phyloP scores from a whole-genome alignment of 2,797 vertebrate genomes.

The Tokudaia muenninki region DNA sequence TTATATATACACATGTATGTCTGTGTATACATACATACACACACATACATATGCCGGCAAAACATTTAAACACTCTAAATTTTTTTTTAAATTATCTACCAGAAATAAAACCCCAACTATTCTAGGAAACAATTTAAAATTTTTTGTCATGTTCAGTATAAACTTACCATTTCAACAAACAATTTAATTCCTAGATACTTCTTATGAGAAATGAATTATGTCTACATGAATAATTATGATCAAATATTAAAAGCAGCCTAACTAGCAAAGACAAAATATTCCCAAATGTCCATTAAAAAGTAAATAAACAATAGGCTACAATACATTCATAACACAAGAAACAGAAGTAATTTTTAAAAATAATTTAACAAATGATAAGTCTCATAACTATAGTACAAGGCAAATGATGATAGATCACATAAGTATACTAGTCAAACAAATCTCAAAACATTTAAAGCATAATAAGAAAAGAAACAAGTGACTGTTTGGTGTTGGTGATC shows the following conservation, averaged over 20 bases:
- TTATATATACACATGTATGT: background rate
- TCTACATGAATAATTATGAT: background rate
- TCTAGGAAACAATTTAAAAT: constrained; percentile 25
- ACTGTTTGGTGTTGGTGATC: background rate
- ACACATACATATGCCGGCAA: background rate
- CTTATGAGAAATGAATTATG: constrained; percentile 44
- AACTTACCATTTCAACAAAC: background rate
- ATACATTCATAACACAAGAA: background rate
- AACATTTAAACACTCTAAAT: background rate
- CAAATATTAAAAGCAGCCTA: constrained; percentile 26
- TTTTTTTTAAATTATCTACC: background rate
- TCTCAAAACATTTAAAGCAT: background rate
- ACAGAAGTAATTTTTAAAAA: background rate
- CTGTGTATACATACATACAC: no score
- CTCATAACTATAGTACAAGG: background rate
- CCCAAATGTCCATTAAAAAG: background rate
- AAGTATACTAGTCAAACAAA: constrained; percentile 23
- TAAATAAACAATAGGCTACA: background rate
- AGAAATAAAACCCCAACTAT: background rate
- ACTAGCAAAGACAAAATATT: background rate
- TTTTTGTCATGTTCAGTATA: constrained; percentile 23
- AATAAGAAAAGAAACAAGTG: constrained; percentile 1
- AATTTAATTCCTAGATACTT: constrained; percentile 35
- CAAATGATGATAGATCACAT: constrained; percentile 8
- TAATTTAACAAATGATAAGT: background rate